Evolutionary conservation across 1,140 invertebrate species (phyloP).

Genomic region (Leptoteleia sp.): DNA sequence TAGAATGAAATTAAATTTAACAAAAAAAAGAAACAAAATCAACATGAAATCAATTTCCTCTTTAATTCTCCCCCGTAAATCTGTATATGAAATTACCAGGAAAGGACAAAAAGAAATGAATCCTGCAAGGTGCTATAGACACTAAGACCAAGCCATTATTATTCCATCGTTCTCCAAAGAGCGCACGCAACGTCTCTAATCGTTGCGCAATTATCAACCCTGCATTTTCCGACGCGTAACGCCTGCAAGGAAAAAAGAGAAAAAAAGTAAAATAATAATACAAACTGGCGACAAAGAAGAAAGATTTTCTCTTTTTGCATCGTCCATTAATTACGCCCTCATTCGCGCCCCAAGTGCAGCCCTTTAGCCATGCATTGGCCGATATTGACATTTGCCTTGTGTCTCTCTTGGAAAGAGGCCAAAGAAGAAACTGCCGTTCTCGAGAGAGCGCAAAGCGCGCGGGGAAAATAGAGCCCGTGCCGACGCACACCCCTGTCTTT

Average conservation of each 20-base stretch:
- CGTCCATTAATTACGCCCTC: slow-evolving; percentile 80
- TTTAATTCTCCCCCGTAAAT: no score
- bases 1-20: no score
- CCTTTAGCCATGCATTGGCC: slow-evolving; percentile 73
- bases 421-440: slow-evolving; percentile 51
- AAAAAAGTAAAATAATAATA: no score
- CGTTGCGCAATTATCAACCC: slow-evolving; percentile 50
- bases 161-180: slow-evolving; percentile 14
- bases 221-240: slow-evolving; percentile 55
- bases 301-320: slow-evolving; percentile 49
- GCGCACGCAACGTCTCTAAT: slow-evolving; percentile 28
- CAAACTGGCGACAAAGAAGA: slow-evolving; percentile 28
- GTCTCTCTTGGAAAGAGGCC: slow-evolving; percentile 61
- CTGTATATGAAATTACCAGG: no score
- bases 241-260: slow-evolving; percentile 24
- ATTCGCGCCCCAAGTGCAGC: slow-evolving; percentile 74
- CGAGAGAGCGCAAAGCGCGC: slow-evolving; percentile 55
- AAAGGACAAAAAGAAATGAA: slow-evolving; percentile 11
- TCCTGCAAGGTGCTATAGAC: not conserved
- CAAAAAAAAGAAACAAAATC: no score
- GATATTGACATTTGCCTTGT: slow-evolving; percentile 79
- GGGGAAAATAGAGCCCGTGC: slow-evolving; percentile 47
- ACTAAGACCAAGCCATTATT: no score
- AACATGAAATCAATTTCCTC: no score
- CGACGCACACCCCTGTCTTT: slow-evolving; percentile 75